Base-by-base conservation (phyloP, 1,140 invertebrate genomes). In the Lethrus apterus region DNA sequence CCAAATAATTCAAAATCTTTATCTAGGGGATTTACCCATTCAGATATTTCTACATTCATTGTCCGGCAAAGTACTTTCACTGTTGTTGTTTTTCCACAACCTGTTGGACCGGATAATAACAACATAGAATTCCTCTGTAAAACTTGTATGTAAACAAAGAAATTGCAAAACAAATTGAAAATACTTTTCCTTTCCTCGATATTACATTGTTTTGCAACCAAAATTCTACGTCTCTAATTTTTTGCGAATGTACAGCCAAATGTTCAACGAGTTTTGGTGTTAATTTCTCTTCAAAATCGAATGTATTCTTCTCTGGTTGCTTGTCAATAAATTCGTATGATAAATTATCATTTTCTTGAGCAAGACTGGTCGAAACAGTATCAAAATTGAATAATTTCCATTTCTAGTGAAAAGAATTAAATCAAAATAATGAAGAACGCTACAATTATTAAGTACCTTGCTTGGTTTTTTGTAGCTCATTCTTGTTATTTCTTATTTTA, bases 1-100 rank as follows among this genome's bases (percentile, higher is more conserved):
- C 65, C 66, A 48, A 70, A 66, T 58, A 68, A 56, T 35, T 67
- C 58, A 52, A 55, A 64, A 26, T 58, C 57, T 50, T 65, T 66
- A 67, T 86, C 82, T 1, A 82, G 45, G 2, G 83, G 82, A 50
- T 80, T 85, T 14, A 81, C 77, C 83, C 83, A 87, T 64, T 86
- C 83, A 15, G 74, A 67, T 24, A 84, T 46, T 52, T 73, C 65
- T 44, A 78, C 75, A 41, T 66, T 66, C 44, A 77, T 61, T 51
- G 78, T 73, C 35, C 73, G 67, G 29, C 80, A 77, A 7, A 86
- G 42, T 2, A 77, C 65, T 35, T 70, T 72, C 13, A 85, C 30
- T 2, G 79, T 74, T 1, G 72, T 65, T 2, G 80, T 83, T 70
- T 87, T 87, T 0, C 82, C 83, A 60, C 76, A 77, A 1, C 84